phyloP scores from a whole-genome alignment of 2,113 vertebrate genomes.

The Junco hyemalis region DNA sequence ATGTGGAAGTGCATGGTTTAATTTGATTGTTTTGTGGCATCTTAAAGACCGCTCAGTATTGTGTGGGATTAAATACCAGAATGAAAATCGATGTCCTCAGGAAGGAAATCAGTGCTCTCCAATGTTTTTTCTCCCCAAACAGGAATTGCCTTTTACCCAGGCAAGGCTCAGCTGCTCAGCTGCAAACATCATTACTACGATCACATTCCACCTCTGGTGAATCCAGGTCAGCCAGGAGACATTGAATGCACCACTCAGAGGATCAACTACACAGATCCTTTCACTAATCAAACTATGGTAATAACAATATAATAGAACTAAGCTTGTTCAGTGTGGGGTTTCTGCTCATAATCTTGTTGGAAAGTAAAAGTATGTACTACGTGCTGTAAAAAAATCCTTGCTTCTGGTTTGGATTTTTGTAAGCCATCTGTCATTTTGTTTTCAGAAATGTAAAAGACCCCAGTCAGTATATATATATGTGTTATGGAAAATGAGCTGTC shows the following conservation, averaged over 20 bases:
- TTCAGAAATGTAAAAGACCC: not conserved
- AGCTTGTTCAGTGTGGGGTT: not conserved
- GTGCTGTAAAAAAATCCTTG: not conserved
- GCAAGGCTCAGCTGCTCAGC: slow-evolving; percentile 86
- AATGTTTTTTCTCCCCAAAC: not conserved
- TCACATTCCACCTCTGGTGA: slow-evolving; percentile 82
- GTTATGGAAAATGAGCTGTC: not conserved
- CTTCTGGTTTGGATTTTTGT: not conserved
- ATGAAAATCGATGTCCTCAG: not conserved
- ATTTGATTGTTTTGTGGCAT: not conserved
- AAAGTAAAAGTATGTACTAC: not conserved
- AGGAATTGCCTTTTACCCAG: slow-evolving; percentile 94
- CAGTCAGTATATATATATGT: not conserved
- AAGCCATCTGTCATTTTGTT: not conserved
- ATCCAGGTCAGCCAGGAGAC: slow-evolving; percentile 78
- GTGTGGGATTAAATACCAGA: not conserved
- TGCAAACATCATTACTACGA: slow-evolving; percentile 90
- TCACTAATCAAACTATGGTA: slow-evolving; percentile 86
- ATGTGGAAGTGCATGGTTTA: not conserved
- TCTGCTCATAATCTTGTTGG: not conserved
- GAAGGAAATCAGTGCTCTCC: not conserved
- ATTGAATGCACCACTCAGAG: slow-evolving; percentile 78
- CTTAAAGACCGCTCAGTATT: not conserved
- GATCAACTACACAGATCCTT: slow-evolving; percentile 88
- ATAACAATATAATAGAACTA: not conserved